Evolutionary conservation across 2,113 vertebrate genomes (phyloP).

Genomic region (Ochotona princeps): DNA sequence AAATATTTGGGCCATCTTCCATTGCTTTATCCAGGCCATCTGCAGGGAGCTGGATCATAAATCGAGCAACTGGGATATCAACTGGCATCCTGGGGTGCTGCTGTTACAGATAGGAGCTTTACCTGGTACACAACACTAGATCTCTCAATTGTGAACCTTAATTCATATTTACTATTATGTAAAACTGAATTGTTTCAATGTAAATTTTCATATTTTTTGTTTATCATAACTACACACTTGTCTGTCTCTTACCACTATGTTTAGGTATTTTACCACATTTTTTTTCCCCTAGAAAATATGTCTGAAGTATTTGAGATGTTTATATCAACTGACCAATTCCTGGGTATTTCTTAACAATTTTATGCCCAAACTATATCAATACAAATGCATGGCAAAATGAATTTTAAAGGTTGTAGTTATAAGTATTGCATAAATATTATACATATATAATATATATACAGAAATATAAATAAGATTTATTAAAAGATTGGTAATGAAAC

Average conservation of each 20-base stretch:
- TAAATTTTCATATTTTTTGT: not conserved
- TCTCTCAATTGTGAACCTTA: not conserved
- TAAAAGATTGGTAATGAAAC: not conserved
- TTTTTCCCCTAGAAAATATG: no score
- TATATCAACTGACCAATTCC: not conserved
- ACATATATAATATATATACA: not conserved
- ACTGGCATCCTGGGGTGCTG: no score
- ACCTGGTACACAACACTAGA: no score
- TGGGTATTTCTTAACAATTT: not conserved
- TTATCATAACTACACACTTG: not conserved
- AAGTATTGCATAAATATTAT: not conserved
- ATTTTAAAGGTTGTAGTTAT: not conserved
- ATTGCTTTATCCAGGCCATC: no score
- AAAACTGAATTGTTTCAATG: slow-evolving; percentile 25
- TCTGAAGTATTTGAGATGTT: not conserved
- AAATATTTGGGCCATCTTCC: no score
- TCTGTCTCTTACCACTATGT: not conserved
- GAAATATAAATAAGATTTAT: not conserved
- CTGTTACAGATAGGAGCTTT: no score
- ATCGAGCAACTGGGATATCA: no score
- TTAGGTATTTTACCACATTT: no score
- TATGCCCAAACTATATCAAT: not conserved
- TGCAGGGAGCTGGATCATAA: no score
- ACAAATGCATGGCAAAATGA: not conserved
- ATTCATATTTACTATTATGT: not conserved